phyloP scores from a whole-genome alignment of 2,888 invertebrate species.

The Nebria brevicollis region DNA sequence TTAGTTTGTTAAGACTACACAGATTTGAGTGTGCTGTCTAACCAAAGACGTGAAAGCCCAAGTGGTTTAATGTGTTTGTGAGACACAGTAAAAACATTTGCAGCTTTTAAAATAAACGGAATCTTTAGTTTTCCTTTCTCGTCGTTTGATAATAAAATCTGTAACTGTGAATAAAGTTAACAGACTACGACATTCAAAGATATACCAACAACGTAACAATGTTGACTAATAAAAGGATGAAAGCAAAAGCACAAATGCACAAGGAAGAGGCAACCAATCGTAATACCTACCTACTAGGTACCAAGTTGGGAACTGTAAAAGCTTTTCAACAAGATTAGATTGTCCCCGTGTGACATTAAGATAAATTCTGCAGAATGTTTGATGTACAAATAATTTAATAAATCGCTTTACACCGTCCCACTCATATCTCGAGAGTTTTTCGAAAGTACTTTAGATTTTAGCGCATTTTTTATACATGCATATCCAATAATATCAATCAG shows the following conservation, averaged over 20 bases:
- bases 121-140: neutral
- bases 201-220: neutral
- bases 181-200: neutral
- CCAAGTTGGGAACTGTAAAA: constrained; percentile 4
- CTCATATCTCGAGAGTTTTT: neutral
- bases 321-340: constrained; percentile 14
- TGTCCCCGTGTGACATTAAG: neutral
- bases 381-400: constrained; percentile 10
- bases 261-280: neutral
- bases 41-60: no score
- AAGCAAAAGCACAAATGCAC: neutral
- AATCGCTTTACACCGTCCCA: neutral
- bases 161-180: neutral
- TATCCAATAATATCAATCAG: no score
- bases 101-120: neutral
- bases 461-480: no score
- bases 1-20: no score
- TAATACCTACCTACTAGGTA: neutral
- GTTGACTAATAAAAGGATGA: neutral
- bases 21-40: no score
- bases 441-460: no score
- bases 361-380: constrained; percentile 7
- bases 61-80: no score
- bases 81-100: neutral
- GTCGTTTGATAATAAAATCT: constrained; percentile 6